These are phyloP conservation scores for Nycteola revayana DNA, from an alignment of 2,888 invertebrate genomes.

Conservation along the genomic window DNA sequence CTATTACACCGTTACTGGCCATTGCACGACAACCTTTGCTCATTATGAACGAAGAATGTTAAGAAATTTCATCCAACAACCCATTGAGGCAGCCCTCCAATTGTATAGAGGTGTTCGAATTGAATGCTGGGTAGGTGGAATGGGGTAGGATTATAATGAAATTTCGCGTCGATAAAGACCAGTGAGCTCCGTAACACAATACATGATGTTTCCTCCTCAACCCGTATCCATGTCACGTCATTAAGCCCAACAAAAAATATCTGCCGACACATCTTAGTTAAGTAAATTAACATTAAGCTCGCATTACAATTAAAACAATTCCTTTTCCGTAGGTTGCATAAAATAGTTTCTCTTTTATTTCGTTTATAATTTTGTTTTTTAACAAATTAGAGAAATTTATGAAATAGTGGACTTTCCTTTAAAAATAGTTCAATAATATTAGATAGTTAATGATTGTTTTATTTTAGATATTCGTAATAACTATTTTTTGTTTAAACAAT, in stretches of 20 bases:
- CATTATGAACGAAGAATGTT: conserved; percentile 78
- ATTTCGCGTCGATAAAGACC: conserved; percentile 78
- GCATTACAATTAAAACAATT: conserved; percentile 38
- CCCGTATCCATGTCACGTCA: conserved; percentile 78
- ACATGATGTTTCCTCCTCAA: conserved; percentile 76
- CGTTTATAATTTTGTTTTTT: no score
- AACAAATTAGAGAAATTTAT: no score
- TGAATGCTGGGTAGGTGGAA: conserved; percentile 72
- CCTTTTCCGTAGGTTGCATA: no score
- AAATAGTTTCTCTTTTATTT: no score
- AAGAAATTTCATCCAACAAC: conserved; percentile 81
- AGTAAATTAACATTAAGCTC: conserved; percentile 62
- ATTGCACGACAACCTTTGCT: conserved; percentile 74
- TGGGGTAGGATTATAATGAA: conserved; percentile 79
- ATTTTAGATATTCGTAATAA: no score
- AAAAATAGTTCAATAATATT: no score
- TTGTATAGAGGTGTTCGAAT: conserved; percentile 80
- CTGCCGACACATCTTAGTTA: conserved; percentile 72
- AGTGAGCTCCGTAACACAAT: conserved; percentile 77
- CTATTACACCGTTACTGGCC: conserved; percentile 78
- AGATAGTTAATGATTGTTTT: no score
- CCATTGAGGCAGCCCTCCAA: conserved; percentile 78
- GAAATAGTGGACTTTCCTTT: no score
- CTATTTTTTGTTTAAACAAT: no score
- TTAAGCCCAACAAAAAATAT: conserved; percentile 77